phyloP scores from a whole-genome alignment of 1,140 invertebrate genomes.

The Drosophila triauraria region DNA sequence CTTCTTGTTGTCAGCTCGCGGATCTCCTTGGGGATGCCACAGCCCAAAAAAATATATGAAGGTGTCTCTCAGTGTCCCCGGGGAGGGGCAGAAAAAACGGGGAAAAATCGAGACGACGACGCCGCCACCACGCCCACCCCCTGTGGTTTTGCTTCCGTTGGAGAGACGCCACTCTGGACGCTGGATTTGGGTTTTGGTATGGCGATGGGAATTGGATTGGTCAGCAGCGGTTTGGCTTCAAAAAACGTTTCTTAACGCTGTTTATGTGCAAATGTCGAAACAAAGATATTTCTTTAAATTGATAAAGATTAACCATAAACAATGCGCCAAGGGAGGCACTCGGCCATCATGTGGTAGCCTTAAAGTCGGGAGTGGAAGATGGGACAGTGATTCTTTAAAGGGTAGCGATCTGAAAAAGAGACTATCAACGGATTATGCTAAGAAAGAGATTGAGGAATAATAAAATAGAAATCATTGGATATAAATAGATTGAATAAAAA shows the following conservation, averaged over 20 bases:
- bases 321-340: conserved; percentile 47
- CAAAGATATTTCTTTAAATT: conserved; percentile 84
- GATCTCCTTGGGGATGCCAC: conserved; percentile 12
- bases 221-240: conserved; percentile 23
- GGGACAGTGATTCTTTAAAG: background rate
- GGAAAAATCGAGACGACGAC: conserved; percentile 11
- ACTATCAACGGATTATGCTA: background rate
- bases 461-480: background rate
- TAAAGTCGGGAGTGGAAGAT: background rate
- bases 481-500: background rate
- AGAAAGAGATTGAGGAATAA: no score
- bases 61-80: conserved; percentile 41
- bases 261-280: conserved; percentile 84
- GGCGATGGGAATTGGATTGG: conserved; percentile 47
- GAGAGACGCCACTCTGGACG: conserved; percentile 74
- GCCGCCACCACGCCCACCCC: conserved; percentile 75
- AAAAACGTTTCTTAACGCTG: conserved; percentile 60
- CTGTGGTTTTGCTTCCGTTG: conserved; percentile 83
- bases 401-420: background rate
- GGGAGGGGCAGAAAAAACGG: background rate
- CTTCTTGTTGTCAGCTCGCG: conserved; percentile 68
- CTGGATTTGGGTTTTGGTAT: conserved; percentile 10
- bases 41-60: conserved; percentile 23
- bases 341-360: conserved; percentile 28
- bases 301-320: conserved; percentile 82